A percentile compares a stretch with the other conserved stretches of the same genome.
Evolutionary conservation across 2,888 invertebrate genomes (phyloP).

Genomic region (Bombyx huttoni): DNA sequence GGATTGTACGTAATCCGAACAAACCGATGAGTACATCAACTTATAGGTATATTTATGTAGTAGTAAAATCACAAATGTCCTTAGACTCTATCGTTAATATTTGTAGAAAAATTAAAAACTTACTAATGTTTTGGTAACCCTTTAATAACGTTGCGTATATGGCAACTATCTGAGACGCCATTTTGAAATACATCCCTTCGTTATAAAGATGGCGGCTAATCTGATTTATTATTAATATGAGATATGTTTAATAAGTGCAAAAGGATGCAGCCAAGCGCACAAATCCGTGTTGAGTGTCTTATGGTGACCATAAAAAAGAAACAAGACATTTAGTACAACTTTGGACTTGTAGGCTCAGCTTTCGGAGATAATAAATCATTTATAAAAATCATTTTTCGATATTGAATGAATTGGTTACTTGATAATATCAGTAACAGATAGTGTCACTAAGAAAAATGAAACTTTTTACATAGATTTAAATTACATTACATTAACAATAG

Average conservation of each 20-base stretch:
- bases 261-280: slow-evolving; percentile 51
- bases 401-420: too few relatives aligned
- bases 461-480: too few relatives aligned
- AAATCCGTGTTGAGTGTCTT: slow-evolving; percentile 40
- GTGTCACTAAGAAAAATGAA: too few relatives aligned
- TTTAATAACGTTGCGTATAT: not conserved
- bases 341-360: not conserved
- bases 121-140: not conserved
- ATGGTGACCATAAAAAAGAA: slow-evolving; percentile 25
- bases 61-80: too few relatives aligned
- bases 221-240: slow-evolving; percentile 53
- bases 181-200: slow-evolving; percentile 18
- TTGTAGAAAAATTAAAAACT: not conserved
- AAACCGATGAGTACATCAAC: too few relatives aligned
- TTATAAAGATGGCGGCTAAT: slow-evolving; percentile 25
- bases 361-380: not conserved
- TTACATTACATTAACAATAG: too few relatives aligned
- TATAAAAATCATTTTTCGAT: too few relatives aligned
- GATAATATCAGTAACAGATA: too few relatives aligned
- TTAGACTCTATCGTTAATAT: too few relatives aligned
- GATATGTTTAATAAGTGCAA: slow-evolving; percentile 65
- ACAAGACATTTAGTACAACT: not conserved
- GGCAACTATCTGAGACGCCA: slow-evolving; percentile 7
- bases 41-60: too few relatives aligned
- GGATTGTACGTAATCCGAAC: too few relatives aligned